These are phyloP conservation scores for Elmis aenea DNA, from an alignment of 2,888 invertebrate species.

Conservation along the genomic window DNA sequence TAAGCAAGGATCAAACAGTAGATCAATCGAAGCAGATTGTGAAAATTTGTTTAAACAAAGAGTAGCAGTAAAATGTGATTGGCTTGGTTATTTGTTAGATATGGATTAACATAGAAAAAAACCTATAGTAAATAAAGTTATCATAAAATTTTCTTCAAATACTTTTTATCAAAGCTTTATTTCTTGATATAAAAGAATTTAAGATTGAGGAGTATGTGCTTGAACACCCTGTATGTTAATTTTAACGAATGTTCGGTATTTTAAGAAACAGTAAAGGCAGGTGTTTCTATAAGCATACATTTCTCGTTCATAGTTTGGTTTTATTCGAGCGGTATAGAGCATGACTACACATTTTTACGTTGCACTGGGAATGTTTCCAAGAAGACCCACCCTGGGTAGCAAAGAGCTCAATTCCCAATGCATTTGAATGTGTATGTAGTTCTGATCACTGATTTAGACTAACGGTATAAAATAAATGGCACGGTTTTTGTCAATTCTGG, in stretches of 20 bases:
- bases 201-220: no score
- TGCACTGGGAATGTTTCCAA: slow-evolving; percentile 32
- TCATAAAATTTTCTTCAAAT: slow-evolving; percentile 1
- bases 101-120: no score
- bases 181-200: no score
- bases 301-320: slow-evolving; percentile 24
- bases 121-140: not conserved
- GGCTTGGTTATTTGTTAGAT: no score
- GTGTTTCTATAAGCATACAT: slow-evolving; percentile 28
- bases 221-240: no score
- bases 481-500: no score
- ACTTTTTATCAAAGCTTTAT: no score
- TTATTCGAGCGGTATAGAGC: slow-evolving; percentile 33
- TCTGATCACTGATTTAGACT: slow-evolving; percentile 19
- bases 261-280: slow-evolving; percentile 27
- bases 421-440: slow-evolving; percentile 18
- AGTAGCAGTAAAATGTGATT: no score
- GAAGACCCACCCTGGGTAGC: slow-evolving; percentile 32
- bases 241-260: slow-evolving; percentile 11
- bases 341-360: slow-evolving; percentile 34
- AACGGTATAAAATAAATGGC: not conserved
- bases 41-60: no score
- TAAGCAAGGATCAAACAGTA: no score
- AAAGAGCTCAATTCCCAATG: slow-evolving; percentile 20
- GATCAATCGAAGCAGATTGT: no score